Conservation (phyloP, 1,140 invertebrate genomes). For the Globodera ellingtonae region DNA sequence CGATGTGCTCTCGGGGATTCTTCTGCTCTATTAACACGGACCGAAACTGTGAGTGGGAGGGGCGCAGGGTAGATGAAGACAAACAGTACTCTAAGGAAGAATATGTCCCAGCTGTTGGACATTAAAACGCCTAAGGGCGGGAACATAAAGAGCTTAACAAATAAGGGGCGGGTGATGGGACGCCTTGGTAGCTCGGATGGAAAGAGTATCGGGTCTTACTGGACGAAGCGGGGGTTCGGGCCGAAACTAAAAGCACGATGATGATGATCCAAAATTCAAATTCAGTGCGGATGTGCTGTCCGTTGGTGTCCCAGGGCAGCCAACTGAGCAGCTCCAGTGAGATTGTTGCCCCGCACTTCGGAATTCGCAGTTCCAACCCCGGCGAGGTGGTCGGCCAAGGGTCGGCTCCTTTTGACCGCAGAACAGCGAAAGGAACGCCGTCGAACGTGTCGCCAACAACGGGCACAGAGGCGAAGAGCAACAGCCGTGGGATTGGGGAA, state of each 20-base stretch:
- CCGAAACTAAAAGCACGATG: background rate
- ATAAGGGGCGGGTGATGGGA: background rate
- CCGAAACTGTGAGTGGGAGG: conserved; percentile 25
- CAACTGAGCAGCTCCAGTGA: conserved; percentile 44
- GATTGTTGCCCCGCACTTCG: conserved; percentile 59
- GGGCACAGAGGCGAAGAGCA: no score
- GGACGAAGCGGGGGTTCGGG: no score
- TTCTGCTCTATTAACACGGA: conserved; percentile 63
- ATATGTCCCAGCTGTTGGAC: no score
- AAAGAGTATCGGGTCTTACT: conserved; percentile 13
- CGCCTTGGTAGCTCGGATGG: background rate
- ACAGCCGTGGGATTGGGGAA: no score
- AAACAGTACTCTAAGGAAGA: no score
- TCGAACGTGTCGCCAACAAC: background rate
- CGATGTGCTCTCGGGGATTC: conserved; percentile 58
- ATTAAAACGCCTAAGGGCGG: no score
- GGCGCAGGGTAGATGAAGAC: background rate
- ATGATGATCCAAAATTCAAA: background rate
- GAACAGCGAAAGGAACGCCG: background rate
- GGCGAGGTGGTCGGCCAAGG: conserved; percentile 57
- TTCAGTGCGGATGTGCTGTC: conserved; percentile 58
- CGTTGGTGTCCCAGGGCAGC: conserved; percentile 46
- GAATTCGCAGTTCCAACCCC: conserved; percentile 50
- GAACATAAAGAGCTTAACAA: no score
- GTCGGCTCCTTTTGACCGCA: conserved; percentile 54